phyloP scores from a whole-genome alignment of 1,140 invertebrate species.

The Ephestia elutella region DNA sequence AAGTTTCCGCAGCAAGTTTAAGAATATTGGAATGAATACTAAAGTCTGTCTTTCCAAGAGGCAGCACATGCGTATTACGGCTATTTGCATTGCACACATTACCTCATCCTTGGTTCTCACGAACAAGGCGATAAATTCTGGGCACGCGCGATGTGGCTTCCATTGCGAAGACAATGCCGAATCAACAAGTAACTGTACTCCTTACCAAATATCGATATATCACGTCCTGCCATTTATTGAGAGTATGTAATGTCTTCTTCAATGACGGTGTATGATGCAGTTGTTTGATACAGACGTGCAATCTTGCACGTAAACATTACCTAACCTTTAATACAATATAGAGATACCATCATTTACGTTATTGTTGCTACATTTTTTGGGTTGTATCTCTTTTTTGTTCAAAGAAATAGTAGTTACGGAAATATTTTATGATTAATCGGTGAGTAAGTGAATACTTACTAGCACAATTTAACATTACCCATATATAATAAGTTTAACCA shows the following conservation, averaged over 20 bases:
- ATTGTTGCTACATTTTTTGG: no score
- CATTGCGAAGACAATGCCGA: constrained; percentile 57
- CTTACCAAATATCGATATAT: constrained; percentile 41
- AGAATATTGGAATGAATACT: background rate
- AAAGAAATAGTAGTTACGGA: no score
- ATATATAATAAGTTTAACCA: no score
- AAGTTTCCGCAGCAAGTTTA: no score
- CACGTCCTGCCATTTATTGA: constrained; percentile 24
- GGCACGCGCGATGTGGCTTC: constrained; percentile 37
- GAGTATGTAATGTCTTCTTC: constrained; percentile 27
- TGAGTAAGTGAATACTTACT: no score
- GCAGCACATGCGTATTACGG: background rate
- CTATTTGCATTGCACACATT: constrained; percentile 32
- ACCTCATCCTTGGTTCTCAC: constrained; percentile 50
- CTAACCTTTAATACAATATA: no score
- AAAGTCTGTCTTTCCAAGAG: background rate
- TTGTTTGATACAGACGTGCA: background rate
- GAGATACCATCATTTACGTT: no score
- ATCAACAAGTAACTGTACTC: constrained; percentile 60
- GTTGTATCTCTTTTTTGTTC: no score
- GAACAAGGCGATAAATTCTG: constrained; percentile 40
- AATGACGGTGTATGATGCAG: background rate
- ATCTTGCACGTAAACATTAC: background rate
- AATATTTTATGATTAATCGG: no score
- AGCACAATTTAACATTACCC: no score